Conservation (phyloP, 1,140 invertebrate genomes). For the Galleria mellonella region DNA sequence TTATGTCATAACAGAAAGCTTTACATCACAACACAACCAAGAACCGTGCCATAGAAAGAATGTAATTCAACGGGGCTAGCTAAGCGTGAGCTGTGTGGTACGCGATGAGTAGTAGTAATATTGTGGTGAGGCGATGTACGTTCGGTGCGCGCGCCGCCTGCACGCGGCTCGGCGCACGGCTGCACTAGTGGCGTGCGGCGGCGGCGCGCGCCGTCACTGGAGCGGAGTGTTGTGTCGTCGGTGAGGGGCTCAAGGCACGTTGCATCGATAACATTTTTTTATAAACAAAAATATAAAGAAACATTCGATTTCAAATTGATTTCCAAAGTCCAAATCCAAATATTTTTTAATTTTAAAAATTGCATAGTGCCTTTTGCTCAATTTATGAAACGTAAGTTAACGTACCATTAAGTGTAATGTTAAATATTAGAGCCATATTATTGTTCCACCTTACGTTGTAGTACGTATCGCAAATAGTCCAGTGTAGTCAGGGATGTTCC, state of each 20-base stretch:
- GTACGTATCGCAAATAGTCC: conserved; percentile 4
- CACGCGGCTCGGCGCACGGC: conserved; percentile 8
- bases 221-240: conserved; percentile 11
- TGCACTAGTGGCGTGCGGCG: conserved; percentile 10
- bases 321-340: conserved; percentile 36
- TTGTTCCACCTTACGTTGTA: conserved; percentile 13
- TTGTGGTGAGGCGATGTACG: neutral
- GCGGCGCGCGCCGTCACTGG: conserved; percentile 5
- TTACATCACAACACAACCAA: conserved; percentile 1
- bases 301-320: conserved; percentile 19
- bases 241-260: conserved; percentile 49
- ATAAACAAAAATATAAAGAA: neutral
- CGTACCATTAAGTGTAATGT: conserved; percentile 27
- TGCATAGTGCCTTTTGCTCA: conserved; percentile 66
- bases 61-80: conserved; percentile 22
- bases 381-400: conserved; percentile 29
- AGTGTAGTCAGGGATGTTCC: neutral
- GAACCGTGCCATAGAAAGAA: conserved; percentile 15
- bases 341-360: conserved; percentile 39
- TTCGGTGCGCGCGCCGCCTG: too few species aligned
- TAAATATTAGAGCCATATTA: conserved; percentile 20
- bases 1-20: conserved; percentile 5
- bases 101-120: neutral
- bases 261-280: conserved; percentile 21
- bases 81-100: conserved; percentile 20